phyloP scores from a whole-genome alignment of 1,140 invertebrate species.

The Achatina immaculata region DNA sequence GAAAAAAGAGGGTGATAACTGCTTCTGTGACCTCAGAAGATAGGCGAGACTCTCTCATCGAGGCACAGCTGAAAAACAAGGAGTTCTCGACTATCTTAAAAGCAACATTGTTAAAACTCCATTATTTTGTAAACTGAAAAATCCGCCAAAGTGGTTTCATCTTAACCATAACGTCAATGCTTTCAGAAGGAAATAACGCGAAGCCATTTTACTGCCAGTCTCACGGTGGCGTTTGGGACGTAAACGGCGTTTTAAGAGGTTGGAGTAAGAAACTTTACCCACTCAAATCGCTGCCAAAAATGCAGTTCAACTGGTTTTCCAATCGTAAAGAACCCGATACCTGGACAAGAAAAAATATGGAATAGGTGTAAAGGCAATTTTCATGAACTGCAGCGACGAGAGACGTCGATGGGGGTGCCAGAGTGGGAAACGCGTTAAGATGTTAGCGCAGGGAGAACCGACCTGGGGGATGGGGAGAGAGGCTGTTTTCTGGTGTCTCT shows the following conservation, averaged over 20 bases:
- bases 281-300: conserved; percentile 22
- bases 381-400: conserved; percentile 22
- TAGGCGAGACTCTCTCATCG: neutral
- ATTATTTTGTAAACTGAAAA: conserved; percentile 10
- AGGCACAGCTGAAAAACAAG: neutral
- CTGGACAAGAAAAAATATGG: conserved; percentile 14
- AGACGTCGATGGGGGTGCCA: neutral
- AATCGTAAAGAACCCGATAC: conserved; percentile 12
- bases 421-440: neutral
- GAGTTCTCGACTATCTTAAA: neutral
- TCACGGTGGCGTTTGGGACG: neutral
- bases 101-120: conserved; percentile 16
- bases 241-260: conserved; percentile 20
- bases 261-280: conserved; percentile 1
- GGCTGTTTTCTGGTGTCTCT: neutral
- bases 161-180: conserved; percentile 21
- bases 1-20: too few species aligned
- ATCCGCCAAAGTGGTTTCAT: conserved; percentile 10
- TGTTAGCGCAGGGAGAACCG: conserved; percentile 12
- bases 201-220: neutral
- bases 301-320: conserved; percentile 1
- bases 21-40: neutral
- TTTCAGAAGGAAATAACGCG: neutral
- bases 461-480: too few species aligned
- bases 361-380: conserved; percentile 17